These are phyloP conservation scores for Anastatus disparis DNA, from an alignment of 1,140 invertebrate species.

Conservation along the genomic window DNA sequence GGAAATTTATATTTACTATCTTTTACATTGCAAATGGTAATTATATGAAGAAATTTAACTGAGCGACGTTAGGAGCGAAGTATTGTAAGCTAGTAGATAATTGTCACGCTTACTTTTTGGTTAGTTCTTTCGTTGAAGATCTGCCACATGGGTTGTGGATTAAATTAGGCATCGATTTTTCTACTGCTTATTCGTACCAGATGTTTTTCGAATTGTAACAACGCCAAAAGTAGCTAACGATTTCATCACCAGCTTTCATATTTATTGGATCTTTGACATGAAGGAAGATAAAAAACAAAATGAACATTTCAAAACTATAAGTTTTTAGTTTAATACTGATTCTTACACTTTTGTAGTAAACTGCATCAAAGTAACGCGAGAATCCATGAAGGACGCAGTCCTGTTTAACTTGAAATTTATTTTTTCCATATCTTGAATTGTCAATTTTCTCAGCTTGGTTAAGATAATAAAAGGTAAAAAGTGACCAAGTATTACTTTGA, in stretches of 20 bases:
- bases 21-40: neutral
- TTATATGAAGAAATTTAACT: neutral
- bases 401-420: slow-evolving; percentile 77
- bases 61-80: no score
- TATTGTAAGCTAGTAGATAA: neutral
- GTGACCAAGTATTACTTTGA: slow-evolving; percentile 81
- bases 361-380: slow-evolving; percentile 93
- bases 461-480: slow-evolving; percentile 93
- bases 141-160: slow-evolving; percentile 87
- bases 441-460: slow-evolving; percentile 74
- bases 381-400: slow-evolving; percentile 91
- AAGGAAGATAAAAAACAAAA: slow-evolving; percentile 97
- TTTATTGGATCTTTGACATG: slow-evolving; percentile 86
- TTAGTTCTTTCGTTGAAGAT: slow-evolving; percentile 73
- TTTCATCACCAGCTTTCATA: slow-evolving; percentile 74
- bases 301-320: slow-evolving; percentile 91
- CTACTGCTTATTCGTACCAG: slow-evolving; percentile 96
- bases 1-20: no score
- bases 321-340: slow-evolving; percentile 91
- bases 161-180: slow-evolving; percentile 71
- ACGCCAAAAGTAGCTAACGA: slow-evolving; percentile 91
- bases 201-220: slow-evolving; percentile 81
- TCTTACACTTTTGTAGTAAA: slow-evolving; percentile 84
- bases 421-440: slow-evolving; percentile 79
- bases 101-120: neutral